phyloP scores from a whole-genome alignment of 2,888 invertebrate species.

The Sinelater perroti region DNA sequence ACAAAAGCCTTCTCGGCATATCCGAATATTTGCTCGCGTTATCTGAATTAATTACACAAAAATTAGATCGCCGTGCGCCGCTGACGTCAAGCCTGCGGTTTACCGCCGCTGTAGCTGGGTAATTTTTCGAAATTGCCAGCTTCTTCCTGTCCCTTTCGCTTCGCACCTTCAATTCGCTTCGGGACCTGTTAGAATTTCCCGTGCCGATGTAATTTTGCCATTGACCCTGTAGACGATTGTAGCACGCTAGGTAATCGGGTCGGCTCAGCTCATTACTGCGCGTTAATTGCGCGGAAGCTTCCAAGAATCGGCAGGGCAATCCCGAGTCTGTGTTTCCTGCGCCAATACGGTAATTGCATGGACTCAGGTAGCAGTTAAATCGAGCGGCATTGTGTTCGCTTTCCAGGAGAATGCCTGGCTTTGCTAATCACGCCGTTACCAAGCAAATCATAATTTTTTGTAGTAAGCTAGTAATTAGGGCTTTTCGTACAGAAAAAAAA shows the following conservation, averaged over 20 bases:
- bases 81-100: background rate
- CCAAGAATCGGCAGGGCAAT: no score
- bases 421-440: no score
- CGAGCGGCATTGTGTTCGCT: no score
- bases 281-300: background rate
- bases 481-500: no score
- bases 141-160: background rate
- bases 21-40: background rate
- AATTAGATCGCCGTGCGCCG: background rate
- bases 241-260: background rate
- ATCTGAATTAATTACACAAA: background rate
- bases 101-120: no score
- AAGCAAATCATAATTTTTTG: no score
- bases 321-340: no score
- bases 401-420: no score
- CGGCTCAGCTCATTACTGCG: background rate
- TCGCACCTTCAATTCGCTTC: background rate
- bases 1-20: background rate
- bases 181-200: background rate
- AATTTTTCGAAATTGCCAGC: background rate
- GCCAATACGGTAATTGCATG: no score
- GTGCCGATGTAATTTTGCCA: slow-evolving; percentile 28
- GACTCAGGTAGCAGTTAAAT: no score
- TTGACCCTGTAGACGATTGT: slow-evolving; percentile 27
- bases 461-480: no score